Percentiles rank a stretch among this genome's conserved stretches.
These are phyloP conservation scores for Eupithecia subfuscata DNA, from an alignment of 2,888 invertebrate genomes.

Conservation along the genomic window DNA sequence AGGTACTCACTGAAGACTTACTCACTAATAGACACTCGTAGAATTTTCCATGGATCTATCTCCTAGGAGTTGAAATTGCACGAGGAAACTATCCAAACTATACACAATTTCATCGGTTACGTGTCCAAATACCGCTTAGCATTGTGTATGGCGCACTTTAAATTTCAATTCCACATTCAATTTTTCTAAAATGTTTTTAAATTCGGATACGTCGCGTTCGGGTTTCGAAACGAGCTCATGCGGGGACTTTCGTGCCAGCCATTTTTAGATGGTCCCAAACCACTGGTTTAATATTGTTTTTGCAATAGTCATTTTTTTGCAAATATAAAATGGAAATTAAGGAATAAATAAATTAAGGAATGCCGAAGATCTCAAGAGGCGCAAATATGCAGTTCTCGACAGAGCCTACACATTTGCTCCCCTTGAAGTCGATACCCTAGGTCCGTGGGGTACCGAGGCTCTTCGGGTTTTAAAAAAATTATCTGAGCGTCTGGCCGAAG, in stretches of 20 bases:
- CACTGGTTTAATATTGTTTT: background rate
- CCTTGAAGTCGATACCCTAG: too few species aligned
- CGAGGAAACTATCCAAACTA: background rate
- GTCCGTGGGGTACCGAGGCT: too few species aligned
- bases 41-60: background rate
- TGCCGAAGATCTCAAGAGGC: too few species aligned
- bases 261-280: background rate
- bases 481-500: too few species aligned
- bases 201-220: constrained; percentile 37
- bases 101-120: constrained; percentile 18
- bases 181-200: constrained; percentile 40
- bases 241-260: background rate
- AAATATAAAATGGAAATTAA: too few species aligned
- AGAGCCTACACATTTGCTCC: too few species aligned
- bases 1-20: background rate
- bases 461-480: too few species aligned
- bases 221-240: constrained; percentile 8
- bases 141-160: constrained; percentile 23
- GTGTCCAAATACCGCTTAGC: constrained; percentile 16
- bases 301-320: too few species aligned
- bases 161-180: constrained; percentile 36
- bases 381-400: too few species aligned
- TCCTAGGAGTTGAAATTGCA: background rate
- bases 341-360: too few species aligned
- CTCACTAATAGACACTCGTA: background rate